Percentiles rank a stretch among this genome's conserved stretches.
Conservation (phyloP, 2,888 invertebrate genomes). For the Stenoptilia bipunctidactyla region DNA sequence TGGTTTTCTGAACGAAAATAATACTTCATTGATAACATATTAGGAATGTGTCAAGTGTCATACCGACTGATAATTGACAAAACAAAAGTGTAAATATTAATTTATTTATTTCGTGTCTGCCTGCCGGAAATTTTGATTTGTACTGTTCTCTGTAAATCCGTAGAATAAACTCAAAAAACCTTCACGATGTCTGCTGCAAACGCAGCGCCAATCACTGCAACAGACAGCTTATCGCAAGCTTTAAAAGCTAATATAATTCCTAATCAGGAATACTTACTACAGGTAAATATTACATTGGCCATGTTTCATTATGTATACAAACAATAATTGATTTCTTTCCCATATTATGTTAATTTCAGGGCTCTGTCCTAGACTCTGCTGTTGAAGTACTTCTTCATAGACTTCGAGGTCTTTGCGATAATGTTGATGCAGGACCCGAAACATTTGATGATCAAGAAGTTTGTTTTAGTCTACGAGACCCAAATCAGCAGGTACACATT, state of each 20-base stretch:
- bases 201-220: conserved; percentile 74
- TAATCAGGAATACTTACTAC: conserved; percentile 91
- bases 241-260: conserved; percentile 89
- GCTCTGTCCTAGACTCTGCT: conserved; percentile 91
- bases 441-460: conserved; percentile 95
- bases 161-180: too few species aligned
- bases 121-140: too few species aligned
- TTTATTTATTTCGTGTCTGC: too few species aligned
- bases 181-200: conserved; percentile 23
- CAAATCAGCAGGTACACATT: conserved; percentile 72
- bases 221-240: conserved; percentile 83
- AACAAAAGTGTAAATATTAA: too few species aligned
- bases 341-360: conserved; percentile 65
- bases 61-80: too few species aligned
- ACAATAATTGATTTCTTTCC: conserved; percentile 4
- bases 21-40: too few species aligned
- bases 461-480: conserved; percentile 83
- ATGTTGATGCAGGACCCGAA: conserved; percentile 91
- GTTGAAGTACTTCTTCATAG: conserved; percentile 92
- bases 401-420: conserved; percentile 92
- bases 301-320: background rate
- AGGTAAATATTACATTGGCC: conserved; percentile 27
- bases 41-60: too few species aligned
- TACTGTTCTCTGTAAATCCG: too few species aligned
- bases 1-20: too few species aligned